Evolutionary conservation across 2,113 vertebrate species (phyloP), one percentile per base, ranked within the genome.

Genomic region (Microcebus griseorufus): DNA sequence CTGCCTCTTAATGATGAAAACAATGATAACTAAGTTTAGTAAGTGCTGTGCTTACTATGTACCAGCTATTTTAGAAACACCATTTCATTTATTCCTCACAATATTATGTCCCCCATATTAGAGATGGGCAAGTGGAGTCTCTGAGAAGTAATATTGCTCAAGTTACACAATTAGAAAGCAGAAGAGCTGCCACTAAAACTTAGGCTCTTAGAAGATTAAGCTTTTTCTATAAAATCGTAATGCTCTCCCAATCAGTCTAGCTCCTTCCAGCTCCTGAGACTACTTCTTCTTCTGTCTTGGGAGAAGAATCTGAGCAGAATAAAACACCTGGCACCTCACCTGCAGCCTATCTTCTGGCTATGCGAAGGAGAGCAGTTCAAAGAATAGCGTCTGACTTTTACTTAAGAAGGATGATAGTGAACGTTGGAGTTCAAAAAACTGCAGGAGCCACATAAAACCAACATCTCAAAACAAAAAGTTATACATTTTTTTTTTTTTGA

Each of bases 401-500:
- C 53, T 55, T 93, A 53, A 70, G 42, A 86, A 70, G 32, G 67
- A 91, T 34, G 75, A 83, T 86, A n/a, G 76, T 81, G 69, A 92
- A 39, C 51, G 65, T 51, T 51, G 81, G 4, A 95, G 17, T 39
- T 70, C 25, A 81, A 51, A 93, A 97, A 98, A 90, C 8, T n/a
- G 18, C 62, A 11, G 3, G n/a, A 97, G 88, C 37, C 62, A 93
- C 86, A 94, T 95, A 25, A 96, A 82, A 96, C 83, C 45, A 94
- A 34, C 69, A 58, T 32, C 14, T 89, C 58, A 48, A 75, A 42
- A 89, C 80, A 75, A 58, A 88, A 94, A 87, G 85, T 76, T 69
- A 58, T 90, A 98, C 55, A 90, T 37, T 88, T 86, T 45, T 45
- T 45, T 45, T 45, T 45, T 45, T 45, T 45, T 45, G 45, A 45